A percentile compares a stretch with the other conserved stretches of the same genome.
phyloP scores from a whole-genome alignment of 2,797 vertebrate species.

The Spinus olivaceus region DNA sequence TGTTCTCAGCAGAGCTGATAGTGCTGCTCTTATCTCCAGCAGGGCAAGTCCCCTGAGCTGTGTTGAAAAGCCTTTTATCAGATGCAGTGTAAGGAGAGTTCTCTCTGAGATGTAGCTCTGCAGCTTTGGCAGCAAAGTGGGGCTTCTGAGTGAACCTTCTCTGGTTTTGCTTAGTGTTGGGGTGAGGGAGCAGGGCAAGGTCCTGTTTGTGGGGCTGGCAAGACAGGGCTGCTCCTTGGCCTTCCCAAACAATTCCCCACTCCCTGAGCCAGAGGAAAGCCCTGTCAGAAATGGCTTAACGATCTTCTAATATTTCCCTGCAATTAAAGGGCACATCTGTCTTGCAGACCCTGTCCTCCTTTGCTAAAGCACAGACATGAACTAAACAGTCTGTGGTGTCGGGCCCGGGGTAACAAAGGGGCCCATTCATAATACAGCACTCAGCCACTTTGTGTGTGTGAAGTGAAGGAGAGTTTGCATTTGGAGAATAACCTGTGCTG shows the following conservation, averaged over 20 bases:
- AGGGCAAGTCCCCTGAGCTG: slow-evolving; percentile 34
- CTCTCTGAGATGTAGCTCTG: background rate
- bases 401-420: slow-evolving; percentile 76
- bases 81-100: slow-evolving; percentile 19
- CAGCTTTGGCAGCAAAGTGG: slow-evolving; percentile 12
- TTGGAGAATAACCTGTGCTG: slow-evolving; percentile 77
- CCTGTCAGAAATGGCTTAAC: slow-evolving; percentile 76
- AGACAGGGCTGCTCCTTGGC: slow-evolving; percentile 6
- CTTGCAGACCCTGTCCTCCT: slow-evolving; percentile 78
- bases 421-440: slow-evolving; percentile 75
- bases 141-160: slow-evolving; percentile 29
- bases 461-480: slow-evolving; percentile 74
- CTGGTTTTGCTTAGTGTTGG: slow-evolving; percentile 16
- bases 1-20: slow-evolving; percentile 49
- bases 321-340: slow-evolving; percentile 84
- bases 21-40: slow-evolving; percentile 27
- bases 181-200: slow-evolving; percentile 25
- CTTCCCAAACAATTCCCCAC: background rate
- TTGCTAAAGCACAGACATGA: slow-evolving; percentile 75
- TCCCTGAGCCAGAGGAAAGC: slow-evolving; percentile 66
- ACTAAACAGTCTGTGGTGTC: slow-evolving; percentile 81
- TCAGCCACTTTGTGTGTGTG: slow-evolving; percentile 41
- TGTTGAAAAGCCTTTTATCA: slow-evolving; percentile 62
- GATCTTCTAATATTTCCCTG: slow-evolving; percentile 81
- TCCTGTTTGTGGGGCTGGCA: slow-evolving; percentile 33